Evolutionary conservation across 2,888 invertebrate species (phyloP), one percentile per base, ranked within the genome.

Genomic region (Myopa tessellatipennis): DNA sequence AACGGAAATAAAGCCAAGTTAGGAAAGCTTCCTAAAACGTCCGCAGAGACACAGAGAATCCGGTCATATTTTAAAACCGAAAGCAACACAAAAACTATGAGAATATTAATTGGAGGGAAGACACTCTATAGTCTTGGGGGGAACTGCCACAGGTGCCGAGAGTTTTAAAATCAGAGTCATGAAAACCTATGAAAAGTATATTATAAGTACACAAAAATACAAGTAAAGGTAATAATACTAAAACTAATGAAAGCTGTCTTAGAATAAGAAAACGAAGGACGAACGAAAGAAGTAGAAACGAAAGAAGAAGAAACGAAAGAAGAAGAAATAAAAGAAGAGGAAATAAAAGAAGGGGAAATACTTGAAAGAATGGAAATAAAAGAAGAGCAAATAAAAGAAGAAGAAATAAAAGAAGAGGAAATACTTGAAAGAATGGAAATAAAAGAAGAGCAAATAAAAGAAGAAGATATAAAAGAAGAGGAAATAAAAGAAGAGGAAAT

Each of bases 1-100:
- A 65, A 65, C 65, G 65, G 65, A 65, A 65, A 34, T 65, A 65
- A 14, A 36, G 38, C 65, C 65, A 61, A 6, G 26, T 61, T 7
- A 10, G 18, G 10, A 1, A n/a, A 61, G n/a, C 61, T 65, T 65
- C 65, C 65, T 14, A 65, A 65, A 34, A 36, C 6, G 65, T 14
- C 55, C 0, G 16, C 6, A 45, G 45, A 45, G 55, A n/a, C 55
- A n/a, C 55, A 16, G 55, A 14, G 16, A 55, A 55, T 55, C 55
- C 55, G 55, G 55, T 55, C 55, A 55, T 16, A 55, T 55, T 36
- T 65, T 34, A 38, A 63, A 63, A 26, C 6, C 58, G 58, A n/a
- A 58, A 8, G 45, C 61, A 18, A 10, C 4, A 18, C 65, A 14
- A 38, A 10, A 38, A 38, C 14, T 34, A 16, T 36, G 36, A 16